phyloP scores from a whole-genome alignment of 2,888 invertebrate species.

The Taenaris catops region DNA sequence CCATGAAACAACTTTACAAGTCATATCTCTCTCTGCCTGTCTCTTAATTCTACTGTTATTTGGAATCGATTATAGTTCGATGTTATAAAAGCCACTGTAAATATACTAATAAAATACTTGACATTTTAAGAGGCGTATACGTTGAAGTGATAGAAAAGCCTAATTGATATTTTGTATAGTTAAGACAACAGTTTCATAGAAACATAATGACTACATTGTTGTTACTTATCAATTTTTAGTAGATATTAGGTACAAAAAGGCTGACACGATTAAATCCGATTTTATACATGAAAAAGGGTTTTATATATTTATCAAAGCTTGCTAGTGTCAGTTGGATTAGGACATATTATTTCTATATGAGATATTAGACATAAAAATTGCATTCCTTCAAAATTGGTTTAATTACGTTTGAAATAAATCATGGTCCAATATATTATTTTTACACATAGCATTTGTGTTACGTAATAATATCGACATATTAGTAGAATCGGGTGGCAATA shows the following conservation, averaged over 20 bases:
- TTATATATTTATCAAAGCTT: constrained; percentile 20
- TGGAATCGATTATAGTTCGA: too few relatives aligned
- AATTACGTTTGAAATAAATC: too few relatives aligned
- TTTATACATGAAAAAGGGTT: constrained; percentile 37
- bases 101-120: constrained; percentile 37
- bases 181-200: constrained; percentile 72
- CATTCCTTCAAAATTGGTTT: too few relatives aligned
- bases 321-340: constrained; percentile 17
- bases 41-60: too few relatives aligned
- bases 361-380: not conserved
- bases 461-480: too few relatives aligned
- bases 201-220: constrained; percentile 66
- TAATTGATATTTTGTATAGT: constrained; percentile 69
- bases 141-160: constrained; percentile 75
- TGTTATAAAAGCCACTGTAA: constrained; percentile 44
- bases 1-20: too few relatives aligned
- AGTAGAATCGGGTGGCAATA: too few relatives aligned
- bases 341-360: constrained; percentile 3
- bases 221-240: constrained; percentile 71
- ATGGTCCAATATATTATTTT: constrained; percentile 47
- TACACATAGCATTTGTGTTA: too few relatives aligned
- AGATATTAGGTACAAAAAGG: constrained; percentile 73
- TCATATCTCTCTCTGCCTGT: too few relatives aligned
- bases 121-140: constrained; percentile 63
- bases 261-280: constrained; percentile 63